Conservation (phyloP, 2,797 vertebrate species). For the Triplophysa bombifrons region DNA sequence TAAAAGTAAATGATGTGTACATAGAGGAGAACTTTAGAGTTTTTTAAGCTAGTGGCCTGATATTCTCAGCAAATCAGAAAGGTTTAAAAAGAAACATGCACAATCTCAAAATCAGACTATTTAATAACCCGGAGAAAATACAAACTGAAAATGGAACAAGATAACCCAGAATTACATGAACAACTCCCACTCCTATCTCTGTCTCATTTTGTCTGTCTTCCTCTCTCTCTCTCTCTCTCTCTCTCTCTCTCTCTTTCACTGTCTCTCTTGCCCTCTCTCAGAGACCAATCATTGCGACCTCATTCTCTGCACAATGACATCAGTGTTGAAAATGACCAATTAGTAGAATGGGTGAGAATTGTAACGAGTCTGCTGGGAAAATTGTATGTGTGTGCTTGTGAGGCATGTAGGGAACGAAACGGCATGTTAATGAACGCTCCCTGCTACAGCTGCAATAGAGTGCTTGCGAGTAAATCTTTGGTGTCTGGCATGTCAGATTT, state of each 20-base stretch:
- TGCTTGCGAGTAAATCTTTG: conserved; percentile 17
- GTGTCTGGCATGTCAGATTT: conserved; percentile 17
- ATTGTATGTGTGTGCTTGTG: conserved; percentile 55
- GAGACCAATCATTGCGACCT: conserved; percentile 49
- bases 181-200: conserved; percentile 41
- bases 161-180: neutral
- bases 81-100: neutral
- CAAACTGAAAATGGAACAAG: neutral
- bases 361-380: conserved; percentile 57
- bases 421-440: conserved; percentile 13
- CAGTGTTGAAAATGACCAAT: conserved; percentile 63
- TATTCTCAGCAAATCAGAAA: neutral
- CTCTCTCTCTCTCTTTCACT: conserved; percentile 62
- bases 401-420: conserved; percentile 17
- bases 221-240: conserved; percentile 50
- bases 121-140: neutral
- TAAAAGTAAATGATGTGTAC: neutral
- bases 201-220: conserved; percentile 56
- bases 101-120: neutral
- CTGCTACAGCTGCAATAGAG: conserved; percentile 5
- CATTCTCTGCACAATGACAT: conserved; percentile 59
- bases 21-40: too few species aligned
- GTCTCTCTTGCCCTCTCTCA: conserved; percentile 69
- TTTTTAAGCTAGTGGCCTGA: neutral
- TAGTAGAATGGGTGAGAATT: conserved; percentile 40